Evolutionary conservation across 2,113 vertebrate species (phyloP), one percentile per base, ranked within the genome.

Genomic region (Pluvianellus socialis): DNA sequence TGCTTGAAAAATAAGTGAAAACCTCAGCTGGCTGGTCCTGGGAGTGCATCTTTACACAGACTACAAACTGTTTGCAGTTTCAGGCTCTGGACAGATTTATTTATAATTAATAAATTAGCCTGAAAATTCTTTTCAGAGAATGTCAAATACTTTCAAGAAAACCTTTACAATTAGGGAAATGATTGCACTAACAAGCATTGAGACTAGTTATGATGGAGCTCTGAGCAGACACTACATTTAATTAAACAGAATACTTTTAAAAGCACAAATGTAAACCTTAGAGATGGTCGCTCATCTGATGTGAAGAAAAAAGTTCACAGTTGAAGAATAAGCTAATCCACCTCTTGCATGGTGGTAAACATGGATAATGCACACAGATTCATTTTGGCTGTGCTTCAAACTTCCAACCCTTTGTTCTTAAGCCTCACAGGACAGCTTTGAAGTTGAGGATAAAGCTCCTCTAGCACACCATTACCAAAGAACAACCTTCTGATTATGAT

Each of bases 401-500:
- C 97, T 97, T 94, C 79, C 77, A 97, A 98, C 93, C 74, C 98
- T 98, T 99, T 99, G 98, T 99, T 99, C 98, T 98, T 97, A 94
- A 97, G 97, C 96, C 97, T 98, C 96, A 89, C 96, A 97, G 96
- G 97, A 96, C 70, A 95, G 97, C 99, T 99, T 99, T 99, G 99
- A 99, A 98, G 98, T 98, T 94, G 88, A 95, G 97, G 98, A 98
- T 98, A 98, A 98, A 98, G 95, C 97, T 98, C 95, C 96, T 97
- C 98, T 98, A 98, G 98, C 98, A 98, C 97, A 98, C 97, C 97
- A 97, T 98, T 98, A 98, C 98, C 96, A 98, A 98, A 97, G 97
- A 98, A 97, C 98, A 98, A 98, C 97, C 98, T 98, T 97, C 95
- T 98, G 98, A 99, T 99, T 99, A 98, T 98, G 98, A 98, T 98